Base-by-base conservation (phyloP, 1,140 invertebrate genomes). In the Paramacrobiotus metropolitanus region DNA sequence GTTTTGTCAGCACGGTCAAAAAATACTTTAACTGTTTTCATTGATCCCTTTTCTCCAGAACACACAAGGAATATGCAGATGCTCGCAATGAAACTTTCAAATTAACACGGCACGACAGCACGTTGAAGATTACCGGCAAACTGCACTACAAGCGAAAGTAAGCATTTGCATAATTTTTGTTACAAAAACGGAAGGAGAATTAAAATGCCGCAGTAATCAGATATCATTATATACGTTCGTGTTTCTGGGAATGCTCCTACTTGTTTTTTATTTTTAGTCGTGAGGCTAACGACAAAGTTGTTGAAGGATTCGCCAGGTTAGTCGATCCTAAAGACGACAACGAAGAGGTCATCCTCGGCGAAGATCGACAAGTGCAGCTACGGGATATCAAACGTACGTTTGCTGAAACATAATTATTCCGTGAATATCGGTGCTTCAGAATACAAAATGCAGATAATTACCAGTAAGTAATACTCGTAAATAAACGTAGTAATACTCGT, bases 31-130 rank as follows among this genome's bases (percentile, higher is more conserved):
- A n/a, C n/a, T n/a, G n/a, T n/a, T n/a, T n/a, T n/a, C n/a, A n/a
- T n/a, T n/a, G n/a, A n/a, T n/a, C n/a, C n/a, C 4, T 28, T 55
- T 55, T 55, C 28, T 55, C 48, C 48, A 55, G 48, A 24, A 55
- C 48, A 4, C 4, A 55, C 15, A 15, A 55, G 28, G 24, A 20
- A 9, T 28, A 55, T 24, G 48, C 48, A 9, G 48, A 55, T 20
- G 48, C 48, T 24, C 15, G 9, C 15, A 55, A 55, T 28, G 48
- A 20, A 15, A 55, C 48, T 4, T 9, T 9, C 15, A 24, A 55
- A 20, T 9, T 28, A 9, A 24, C 48, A 15, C 48, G 28, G 15
- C 15, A 28, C 15, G 15, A 28, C 15, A 24, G 28, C 9, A 28
- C 48, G 48, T 24, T 55, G 24, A 55, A 55, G 24, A 9, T 55